Percentiles rank a stretch among this genome's conserved stretches.
Conservation (phyloP, 2,113 vertebrate species). For the Pelecanus crispus region DNA sequence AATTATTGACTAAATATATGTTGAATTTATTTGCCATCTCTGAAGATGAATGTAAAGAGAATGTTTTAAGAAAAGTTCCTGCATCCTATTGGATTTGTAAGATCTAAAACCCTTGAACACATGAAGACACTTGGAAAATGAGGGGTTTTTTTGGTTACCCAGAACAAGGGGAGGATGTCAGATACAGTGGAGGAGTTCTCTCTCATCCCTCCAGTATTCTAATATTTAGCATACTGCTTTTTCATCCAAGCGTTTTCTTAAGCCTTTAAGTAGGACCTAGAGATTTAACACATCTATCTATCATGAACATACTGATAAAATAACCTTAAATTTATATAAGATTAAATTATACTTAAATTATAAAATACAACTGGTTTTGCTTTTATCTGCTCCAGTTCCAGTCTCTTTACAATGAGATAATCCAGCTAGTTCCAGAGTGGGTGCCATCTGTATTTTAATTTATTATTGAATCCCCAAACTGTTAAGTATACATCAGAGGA, state of each 20-base stretch:
- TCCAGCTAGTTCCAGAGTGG: neutral
- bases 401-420: neutral
- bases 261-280: neutral
- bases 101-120: neutral
- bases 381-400: neutral
- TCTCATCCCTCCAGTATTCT: neutral
- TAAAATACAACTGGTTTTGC: neutral
- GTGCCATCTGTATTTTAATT: neutral
- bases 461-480: neutral
- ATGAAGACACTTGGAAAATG: neutral
- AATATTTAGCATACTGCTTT: neutral
- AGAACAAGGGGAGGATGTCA: neutral
- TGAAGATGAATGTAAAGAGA: neutral
- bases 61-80: neutral
- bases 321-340: neutral
- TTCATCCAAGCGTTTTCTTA: neutral
- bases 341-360: neutral
- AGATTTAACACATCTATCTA: neutral
- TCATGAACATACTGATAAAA: neutral
- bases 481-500: neutral
- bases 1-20: neutral
- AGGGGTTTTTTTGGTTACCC: accelerated
- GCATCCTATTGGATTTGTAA: neutral
- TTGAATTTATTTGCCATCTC: neutral
- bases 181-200: neutral